Base-by-base conservation (phyloP, 2,113 vertebrate species). In the Platysteira castanea region DNA sequence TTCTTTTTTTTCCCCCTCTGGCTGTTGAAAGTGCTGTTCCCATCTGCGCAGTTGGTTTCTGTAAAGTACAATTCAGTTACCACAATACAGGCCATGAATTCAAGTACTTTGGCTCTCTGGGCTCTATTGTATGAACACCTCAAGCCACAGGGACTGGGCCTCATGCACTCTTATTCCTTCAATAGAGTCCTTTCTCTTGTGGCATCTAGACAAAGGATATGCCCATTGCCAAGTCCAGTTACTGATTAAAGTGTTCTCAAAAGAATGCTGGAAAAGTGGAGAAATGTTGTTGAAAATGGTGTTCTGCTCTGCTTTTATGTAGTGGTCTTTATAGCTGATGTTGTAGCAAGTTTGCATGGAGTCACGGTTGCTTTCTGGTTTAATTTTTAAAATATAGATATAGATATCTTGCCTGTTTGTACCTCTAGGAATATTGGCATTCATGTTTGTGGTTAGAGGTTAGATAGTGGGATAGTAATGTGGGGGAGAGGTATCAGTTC, bases 1-100 rank as follows among this genome's bases (percentile, higher is more conserved):
- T 11, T 4, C 4, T 4, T 21, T 8, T n/a, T n/a, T 21, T 19
- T 2, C 2, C 4, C 3, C 7, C 5, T 24, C 19, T 31, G 20
- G 7, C 41, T 87, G 10, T 46, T 84, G 24, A 35, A 94, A 79
- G 10, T 33, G 23, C 33, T 42, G 12, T 59, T 80, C 49, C 21
- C n/a, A 31, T 77, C 52, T 69, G 80, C 54, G 70, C 15, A 13
- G 5, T 2, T 80, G 31, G 6, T 80, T 87, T 77, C 42, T 80
- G 47, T 88, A 64, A 80, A 95, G 52, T 63, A 39, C 9, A 41
- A 5, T 76, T 80, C 11, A 47, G 82, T 83, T 73, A 90, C 23
- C 11, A 27, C 47, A 35, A 5, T 39, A 31, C 17, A 46, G 42
- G 18, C 57, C 28, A 19, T 26, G 27, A 84, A 68, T 85, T 89